Base-by-base conservation (phyloP, 2,113 vertebrate genomes). In the Girardinichthys multiradiatus region DNA sequence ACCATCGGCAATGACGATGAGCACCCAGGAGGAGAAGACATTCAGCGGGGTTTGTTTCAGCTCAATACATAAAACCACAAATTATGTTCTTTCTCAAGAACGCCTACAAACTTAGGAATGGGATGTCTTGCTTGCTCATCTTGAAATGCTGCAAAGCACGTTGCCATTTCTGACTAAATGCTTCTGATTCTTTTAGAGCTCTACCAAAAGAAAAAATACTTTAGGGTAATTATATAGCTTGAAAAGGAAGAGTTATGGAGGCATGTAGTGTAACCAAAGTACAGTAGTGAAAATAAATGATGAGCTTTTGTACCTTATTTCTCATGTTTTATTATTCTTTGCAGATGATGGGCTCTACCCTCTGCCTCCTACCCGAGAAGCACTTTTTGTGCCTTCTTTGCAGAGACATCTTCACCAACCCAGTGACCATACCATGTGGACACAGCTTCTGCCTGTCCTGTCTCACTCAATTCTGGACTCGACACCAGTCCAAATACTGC, bases 371-470 rank as follows among this genome's bases (percentile, higher is more conserved):
- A 24, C 68, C 89, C 0, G 88, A 95, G 83, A 94, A 90, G 86
- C 92, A 92, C 86, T 92, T 95, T 64, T 58, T 94, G 72, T 95
- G 94, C 74, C 72, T 87, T 30, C 82, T 95, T 80, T 95, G 94
- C 59, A 75, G 79, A 71, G 86, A 93, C 67, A 89, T 95, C 51
- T 95, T 95, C 81, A 90, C 62, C 77, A 90, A 35, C n/a, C 94
- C 94, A 0, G 93, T 92, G 26, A 93, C 93, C 31, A 93, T 82
- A 24, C 92, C 94, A 0, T 95, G 94, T 51, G 94, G 93, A 70
- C 94, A 95, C 90, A 95, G 92, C 83, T 95, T 93, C 83, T 95
- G 94, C 71, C 77, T 93, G 84, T 79, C 89, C 82, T 94, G 94
- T 42, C 89, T 94, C 70, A 68, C 77, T 61, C 77, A 88, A 26